Evolutionary conservation across 2,113 vertebrate genomes (phyloP).

Genomic region (Rynchops niger): DNA sequence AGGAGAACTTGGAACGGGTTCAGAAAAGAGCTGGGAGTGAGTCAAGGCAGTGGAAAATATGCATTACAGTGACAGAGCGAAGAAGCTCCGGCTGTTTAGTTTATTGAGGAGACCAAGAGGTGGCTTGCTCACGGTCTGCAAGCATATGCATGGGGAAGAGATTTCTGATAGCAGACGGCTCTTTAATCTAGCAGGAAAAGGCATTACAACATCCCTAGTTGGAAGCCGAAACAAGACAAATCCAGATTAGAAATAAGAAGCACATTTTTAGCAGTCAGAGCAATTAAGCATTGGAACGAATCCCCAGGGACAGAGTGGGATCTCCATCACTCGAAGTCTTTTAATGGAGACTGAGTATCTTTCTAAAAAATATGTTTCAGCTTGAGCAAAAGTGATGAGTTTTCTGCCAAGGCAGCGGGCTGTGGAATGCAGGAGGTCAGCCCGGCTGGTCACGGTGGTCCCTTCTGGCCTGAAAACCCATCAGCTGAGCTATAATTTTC

Average conservation of each 20-base stretch:
- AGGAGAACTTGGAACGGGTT: slow-evolving; percentile 23
- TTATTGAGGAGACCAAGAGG: slow-evolving; percentile 62
- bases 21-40: slow-evolving; percentile 56
- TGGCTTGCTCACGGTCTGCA: slow-evolving; percentile 44
- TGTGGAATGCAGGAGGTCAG: slow-evolving; percentile 39
- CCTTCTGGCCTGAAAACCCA: slow-evolving; percentile 7
- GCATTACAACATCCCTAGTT: slow-evolving; percentile 54
- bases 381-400: background rate
- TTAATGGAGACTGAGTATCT: slow-evolving; percentile 23
- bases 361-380: background rate
- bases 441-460: background rate
- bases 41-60: slow-evolving; percentile 59
- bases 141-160: slow-evolving; percentile 44
- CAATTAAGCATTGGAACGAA: slow-evolving; percentile 45
- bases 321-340: slow-evolving; percentile 44
- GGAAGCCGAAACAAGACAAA: slow-evolving; percentile 62
- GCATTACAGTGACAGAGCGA: slow-evolving; percentile 56
- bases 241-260: slow-evolving; percentile 67
- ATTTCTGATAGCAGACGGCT: slow-evolving; percentile 64
- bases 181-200: slow-evolving; percentile 70
- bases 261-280: slow-evolving; percentile 63
- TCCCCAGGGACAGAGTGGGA: slow-evolving; percentile 41
- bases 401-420: slow-evolving; percentile 5
- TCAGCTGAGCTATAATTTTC: background rate
- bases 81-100: slow-evolving; percentile 58